Base-by-base conservation (phyloP, 2,113 vertebrate species). In the Canis aureus region DNA sequence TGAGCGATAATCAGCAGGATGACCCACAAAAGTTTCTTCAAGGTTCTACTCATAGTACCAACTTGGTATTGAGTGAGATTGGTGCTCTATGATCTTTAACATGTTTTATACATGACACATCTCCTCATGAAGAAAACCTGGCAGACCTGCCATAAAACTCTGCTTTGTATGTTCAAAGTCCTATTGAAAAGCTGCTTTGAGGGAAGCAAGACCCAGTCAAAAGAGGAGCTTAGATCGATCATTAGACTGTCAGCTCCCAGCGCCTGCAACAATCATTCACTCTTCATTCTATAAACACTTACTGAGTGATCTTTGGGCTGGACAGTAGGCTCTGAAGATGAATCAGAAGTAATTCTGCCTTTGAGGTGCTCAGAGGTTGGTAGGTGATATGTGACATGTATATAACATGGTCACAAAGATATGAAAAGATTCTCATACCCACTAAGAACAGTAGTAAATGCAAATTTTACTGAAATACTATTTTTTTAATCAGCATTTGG, bases 401-500 rank as follows among this genome's bases (percentile, higher is more conserved):
- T 76, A 49, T 67, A 66, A 82, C 62, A 53, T 6, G 32, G 43
- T 55, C 15, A 25, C 74, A 71, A 80, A 92, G 62, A 66, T 88
- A 92, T 55, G 62, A 29, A 92, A 89, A 27, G 43, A 38, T 80
- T 78, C 69, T 94, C 27, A 59, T 2, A 89, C 29, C 19, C 49
- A 59, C 49, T 27, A 59, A 67, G 84, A 67, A 51, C 8, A 71
- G 57, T 82, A 91, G 22, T 80, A 57, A 51, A 62, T 62, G 10
- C 27, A 71, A 92, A 57, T 94, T 62, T n/a, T n/a, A n/a, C 55
- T 4, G 32, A 74, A 49, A 64, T 29, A 66, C 35, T n/a, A 51
- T 32, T 92, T 91, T 35, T 43, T 43, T 43, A 92, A 92, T 8
- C 22, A 35, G 62, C 43, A 94, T 92, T 96, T 92, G 94, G 62